Conservation (phyloP, 2,113 vertebrate species). For the Tachysurus vachellii region DNA sequence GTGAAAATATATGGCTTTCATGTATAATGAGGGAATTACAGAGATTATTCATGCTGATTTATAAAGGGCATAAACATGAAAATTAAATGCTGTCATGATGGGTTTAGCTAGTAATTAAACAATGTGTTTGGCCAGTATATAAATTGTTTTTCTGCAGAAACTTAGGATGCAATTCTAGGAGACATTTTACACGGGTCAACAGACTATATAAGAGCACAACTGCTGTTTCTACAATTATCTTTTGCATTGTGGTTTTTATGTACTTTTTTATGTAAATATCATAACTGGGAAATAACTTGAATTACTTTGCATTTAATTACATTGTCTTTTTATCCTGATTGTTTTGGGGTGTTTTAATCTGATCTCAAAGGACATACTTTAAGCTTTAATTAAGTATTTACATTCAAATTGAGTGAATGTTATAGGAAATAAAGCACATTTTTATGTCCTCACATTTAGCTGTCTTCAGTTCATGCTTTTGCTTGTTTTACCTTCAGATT, state of each 20-base stretch:
- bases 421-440: neutral
- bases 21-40: constrained; percentile 22
- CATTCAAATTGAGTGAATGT: neutral
- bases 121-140: constrained; percentile 38
- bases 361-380: neutral
- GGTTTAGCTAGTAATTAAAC: constrained; percentile 44
- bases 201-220: constrained; percentile 49
- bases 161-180: constrained; percentile 43
- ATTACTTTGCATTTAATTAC: neutral
- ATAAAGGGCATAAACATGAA: constrained; percentile 29
- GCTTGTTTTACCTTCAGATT: no score
- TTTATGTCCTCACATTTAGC: no score
- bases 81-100: constrained; percentile 52
- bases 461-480: no score
- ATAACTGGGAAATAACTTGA: neutral
- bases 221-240: constrained; percentile 29
- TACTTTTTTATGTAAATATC: neutral
- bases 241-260: neutral
- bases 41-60: constrained; percentile 42
- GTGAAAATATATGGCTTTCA: constrained; percentile 23
- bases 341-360: neutral
- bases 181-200: constrained; percentile 49
- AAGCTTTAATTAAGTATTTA: neutral
- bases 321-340: neutral
- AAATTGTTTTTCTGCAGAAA: constrained; percentile 22